Evolutionary conservation across 2,797 vertebrate genomes (phyloP), one percentile per base, ranked within the genome.

Genomic region (Knipowitschia caucasica): DNA sequence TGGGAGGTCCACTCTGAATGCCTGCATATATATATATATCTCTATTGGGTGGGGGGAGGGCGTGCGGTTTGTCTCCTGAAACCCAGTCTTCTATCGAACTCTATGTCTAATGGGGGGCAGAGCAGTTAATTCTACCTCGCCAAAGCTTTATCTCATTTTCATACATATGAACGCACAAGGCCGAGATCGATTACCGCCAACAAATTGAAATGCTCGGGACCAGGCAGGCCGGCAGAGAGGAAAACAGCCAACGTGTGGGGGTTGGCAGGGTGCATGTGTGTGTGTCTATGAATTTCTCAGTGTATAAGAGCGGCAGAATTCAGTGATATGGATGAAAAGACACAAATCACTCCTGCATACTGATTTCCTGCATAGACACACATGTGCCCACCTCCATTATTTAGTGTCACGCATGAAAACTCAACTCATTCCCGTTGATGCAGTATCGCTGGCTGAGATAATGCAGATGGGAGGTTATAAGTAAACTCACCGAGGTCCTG

Each of bases 131-230:
- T 86, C 82, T 68, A 74, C 77, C 49, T 70, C 40, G 43, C 63
- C 40, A 20, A 65, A 68, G 81, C 85, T 81, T 86, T 84, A 85
- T 86, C 83, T 86, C 77, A 87, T 88, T 86, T 85, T 87, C 81
- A 89, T 88, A 87, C 84, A 85, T 82, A 84, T 82, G 79, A 80
- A 82, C 65, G 53, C 26, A 44, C 53, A 61, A 20, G 75, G 78
- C 79, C 26, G 50, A 84, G 84, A 89, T 86, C 83, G 81, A 89
- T 89, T 88, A 88, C 86, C 11, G 73, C 87, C 87, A 87, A 87
- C 84, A 88, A 86, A 87, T 88, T 89, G 87, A 81, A 86, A 86
- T 73, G 82, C 77, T 73, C 63, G 73, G 67, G 76, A 76, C 77
- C 62, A 51, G 56, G 72, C 56, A 67, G 70, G 71, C 70, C 70